A percentile compares a stretch with the other conserved stretches of the same genome.
phyloP scores from a whole-genome alignment of 2,113 vertebrate species.

The Lycocorax pyrrhopterus region DNA sequence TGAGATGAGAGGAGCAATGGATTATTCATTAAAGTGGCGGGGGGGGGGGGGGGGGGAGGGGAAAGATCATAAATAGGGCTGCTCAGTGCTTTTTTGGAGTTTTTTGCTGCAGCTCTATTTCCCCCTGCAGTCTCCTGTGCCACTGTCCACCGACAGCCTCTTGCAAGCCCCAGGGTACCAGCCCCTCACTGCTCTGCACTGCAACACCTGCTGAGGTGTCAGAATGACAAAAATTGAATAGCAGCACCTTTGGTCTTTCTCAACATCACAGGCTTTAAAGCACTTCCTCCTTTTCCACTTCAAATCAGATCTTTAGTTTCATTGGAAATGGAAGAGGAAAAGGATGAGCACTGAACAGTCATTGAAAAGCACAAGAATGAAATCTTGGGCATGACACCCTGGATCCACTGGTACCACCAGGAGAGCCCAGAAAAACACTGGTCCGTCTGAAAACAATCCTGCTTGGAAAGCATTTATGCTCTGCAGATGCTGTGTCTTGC shows the following conservation, averaged over 20 bases:
- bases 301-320: neutral
- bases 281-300: neutral
- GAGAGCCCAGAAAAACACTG: neutral
- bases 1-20: neutral
- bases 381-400: neutral
- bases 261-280: neutral
- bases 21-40: neutral
- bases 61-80: neutral
- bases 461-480: neutral
- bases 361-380: neutral
- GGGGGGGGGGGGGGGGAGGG: no score
- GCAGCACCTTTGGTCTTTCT: neutral
- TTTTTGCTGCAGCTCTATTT: neutral
- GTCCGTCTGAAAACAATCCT: neutral
- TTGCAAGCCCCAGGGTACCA: neutral
- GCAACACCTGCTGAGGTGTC: neutral
- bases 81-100: neutral
- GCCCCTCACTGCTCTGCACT: neutral
- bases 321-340: neutral
- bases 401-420: fast-evolving
- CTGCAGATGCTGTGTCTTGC: neutral
- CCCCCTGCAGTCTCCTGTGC: neutral
- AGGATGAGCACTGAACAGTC: neutral
- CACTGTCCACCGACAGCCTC: neutral
- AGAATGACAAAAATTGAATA: neutral